phyloP scores from a whole-genome alignment of 2,888 invertebrate genomes.

The Drosophila putrida region DNA sequence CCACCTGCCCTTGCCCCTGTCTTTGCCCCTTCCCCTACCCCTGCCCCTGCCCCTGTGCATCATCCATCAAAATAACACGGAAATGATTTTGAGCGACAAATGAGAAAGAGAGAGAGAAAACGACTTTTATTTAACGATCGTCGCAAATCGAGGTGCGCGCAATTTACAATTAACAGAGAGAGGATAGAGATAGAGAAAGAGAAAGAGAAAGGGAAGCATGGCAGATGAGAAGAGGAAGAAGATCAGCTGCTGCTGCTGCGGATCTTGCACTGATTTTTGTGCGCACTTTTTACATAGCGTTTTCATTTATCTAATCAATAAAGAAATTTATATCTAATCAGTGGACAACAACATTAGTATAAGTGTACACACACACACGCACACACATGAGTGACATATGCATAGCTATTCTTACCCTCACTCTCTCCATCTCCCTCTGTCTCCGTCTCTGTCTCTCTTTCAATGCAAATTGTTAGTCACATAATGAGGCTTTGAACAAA shows the following conservation, averaged over 20 bases:
- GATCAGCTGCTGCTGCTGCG: conserved; percentile 17
- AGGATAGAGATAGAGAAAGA: not conserved
- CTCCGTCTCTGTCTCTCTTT: not conserved
- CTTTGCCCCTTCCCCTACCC: not conserved
- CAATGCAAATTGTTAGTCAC: conserved; percentile 65
- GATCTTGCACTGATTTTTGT: conserved; percentile 60
- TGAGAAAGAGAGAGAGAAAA: conserved; percentile 31
- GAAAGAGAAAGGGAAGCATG: not conserved
- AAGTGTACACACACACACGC: conserved; percentile 10
- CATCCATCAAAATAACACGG: conserved; percentile 45
- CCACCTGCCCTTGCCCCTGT: not conserved
- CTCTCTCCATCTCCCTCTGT: not conserved
- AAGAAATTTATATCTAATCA: conserved; percentile 82
- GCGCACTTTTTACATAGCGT: conserved; percentile 11
- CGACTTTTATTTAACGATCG: conserved; percentile 64
- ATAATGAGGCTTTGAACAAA: conserved; percentile 59
- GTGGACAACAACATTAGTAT: conserved; percentile 47
- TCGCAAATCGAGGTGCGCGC: conserved; percentile 72
- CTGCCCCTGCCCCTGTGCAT: not conserved
- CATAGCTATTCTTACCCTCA: conserved; percentile 10
- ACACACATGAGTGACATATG: conserved; percentile 7
- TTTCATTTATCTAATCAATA: conserved; percentile 81
- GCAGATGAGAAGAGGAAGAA: not conserved
- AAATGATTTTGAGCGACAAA: conserved; percentile 63
- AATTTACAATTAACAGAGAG: conserved; percentile 62